Conservation (phyloP, 2,113 vertebrate genomes). For the Melanerpes formicivorus region DNA sequence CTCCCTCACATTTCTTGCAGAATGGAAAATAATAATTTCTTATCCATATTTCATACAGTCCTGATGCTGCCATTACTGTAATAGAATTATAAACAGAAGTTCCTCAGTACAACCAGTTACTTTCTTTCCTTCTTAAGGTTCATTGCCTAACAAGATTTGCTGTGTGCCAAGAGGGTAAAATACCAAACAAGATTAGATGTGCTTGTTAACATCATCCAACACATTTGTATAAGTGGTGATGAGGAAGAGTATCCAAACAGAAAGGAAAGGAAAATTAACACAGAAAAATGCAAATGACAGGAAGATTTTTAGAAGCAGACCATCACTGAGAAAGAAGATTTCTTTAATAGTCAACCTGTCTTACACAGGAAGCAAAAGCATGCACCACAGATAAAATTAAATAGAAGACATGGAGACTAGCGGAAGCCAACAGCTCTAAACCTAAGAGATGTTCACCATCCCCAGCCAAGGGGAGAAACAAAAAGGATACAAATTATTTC, state of each 20-base stretch:
- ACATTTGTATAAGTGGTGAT: not conserved
- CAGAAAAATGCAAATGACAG: not conserved
- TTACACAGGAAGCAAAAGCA: not conserved
- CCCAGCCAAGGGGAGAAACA: not conserved
- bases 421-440: not conserved
- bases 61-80: not conserved
- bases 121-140: not conserved
- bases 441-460: not conserved
- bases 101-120: not conserved
- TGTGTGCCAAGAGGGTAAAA: not conserved
- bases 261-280: not conserved
- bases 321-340: not conserved
- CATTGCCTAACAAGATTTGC: not conserved
- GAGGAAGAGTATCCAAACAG: not conserved
- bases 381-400: not conserved
- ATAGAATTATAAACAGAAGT: not conserved
- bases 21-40: not conserved
- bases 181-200: not conserved
- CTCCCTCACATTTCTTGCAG: not conserved
- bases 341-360: not conserved
- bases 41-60: not conserved
- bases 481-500: not conserved
- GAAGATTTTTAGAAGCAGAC: not conserved
- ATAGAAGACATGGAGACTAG: not conserved
- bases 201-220: not conserved